Percentiles rank a stretch among this genome's conserved stretches.
Conservation (phyloP, 2,113 vertebrate genomes). For the Myotis brandtii region DNA sequence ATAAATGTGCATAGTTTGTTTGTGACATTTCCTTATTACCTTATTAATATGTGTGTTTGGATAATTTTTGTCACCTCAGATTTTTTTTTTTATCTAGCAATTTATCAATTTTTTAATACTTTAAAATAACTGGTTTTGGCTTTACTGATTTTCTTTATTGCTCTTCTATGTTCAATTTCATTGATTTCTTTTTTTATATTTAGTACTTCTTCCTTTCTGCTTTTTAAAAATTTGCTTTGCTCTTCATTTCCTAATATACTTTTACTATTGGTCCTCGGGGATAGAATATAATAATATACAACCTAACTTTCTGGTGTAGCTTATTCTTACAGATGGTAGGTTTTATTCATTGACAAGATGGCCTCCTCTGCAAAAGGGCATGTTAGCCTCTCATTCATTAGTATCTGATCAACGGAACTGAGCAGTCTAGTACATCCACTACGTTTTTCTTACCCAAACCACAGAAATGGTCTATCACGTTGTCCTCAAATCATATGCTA, state of each 20-base stretch:
- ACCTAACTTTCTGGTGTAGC: background rate
- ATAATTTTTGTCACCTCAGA: background rate
- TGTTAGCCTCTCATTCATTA: background rate
- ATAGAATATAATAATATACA: background rate
- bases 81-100: background rate
- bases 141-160: background rate
- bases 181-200: constrained; percentile 9
- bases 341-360: background rate
- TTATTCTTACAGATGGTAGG: background rate
- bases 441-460: background rate
- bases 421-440: background rate
- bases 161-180: background rate
- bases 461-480: background rate
- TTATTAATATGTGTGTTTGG: background rate
- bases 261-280: background rate
- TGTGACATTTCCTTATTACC: background rate
- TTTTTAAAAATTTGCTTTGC: background rate
- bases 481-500: background rate
- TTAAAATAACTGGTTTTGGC: background rate
- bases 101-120: background rate
- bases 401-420: background rate
- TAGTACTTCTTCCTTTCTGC: background rate
- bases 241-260: background rate
- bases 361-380: background rate
- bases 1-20: background rate